Conservation (phyloP, 23 tunicate species). For the Halocynthia aurantium region DNA sequence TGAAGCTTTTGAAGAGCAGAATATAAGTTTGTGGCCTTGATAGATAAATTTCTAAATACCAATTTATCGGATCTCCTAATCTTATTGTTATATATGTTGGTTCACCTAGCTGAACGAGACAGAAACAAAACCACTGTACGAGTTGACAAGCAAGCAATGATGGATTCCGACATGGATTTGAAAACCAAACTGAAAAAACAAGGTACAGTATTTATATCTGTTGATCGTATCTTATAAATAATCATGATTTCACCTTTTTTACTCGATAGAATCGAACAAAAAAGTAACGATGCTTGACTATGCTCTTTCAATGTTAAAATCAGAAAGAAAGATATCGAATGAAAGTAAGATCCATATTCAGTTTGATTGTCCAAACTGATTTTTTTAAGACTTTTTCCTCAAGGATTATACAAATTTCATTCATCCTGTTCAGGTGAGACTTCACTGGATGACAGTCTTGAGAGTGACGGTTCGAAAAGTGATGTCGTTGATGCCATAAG, state of each 20-base stretch:
- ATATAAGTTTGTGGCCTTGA: too few relatives aligned
- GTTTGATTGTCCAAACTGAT: background rate
- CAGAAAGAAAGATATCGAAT: background rate
- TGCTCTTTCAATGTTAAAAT: background rate
- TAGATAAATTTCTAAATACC: too few relatives aligned
- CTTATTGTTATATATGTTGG: too few relatives aligned
- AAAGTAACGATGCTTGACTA: slow-evolving; percentile 1
- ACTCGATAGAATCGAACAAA: background rate
- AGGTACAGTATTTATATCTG: too few relatives aligned
- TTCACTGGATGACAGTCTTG: background rate
- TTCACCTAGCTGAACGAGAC: too few relatives aligned
- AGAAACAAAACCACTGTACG: too few relatives aligned
- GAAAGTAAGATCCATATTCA: background rate
- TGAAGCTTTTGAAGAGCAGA: too few relatives aligned
- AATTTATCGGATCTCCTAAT: too few relatives aligned
- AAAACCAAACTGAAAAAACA: too few relatives aligned
- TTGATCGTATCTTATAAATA: too few relatives aligned
- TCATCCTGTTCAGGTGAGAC: background rate
- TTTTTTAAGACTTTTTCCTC: background rate
- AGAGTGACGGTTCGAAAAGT: background rate
- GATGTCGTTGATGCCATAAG: background rate
- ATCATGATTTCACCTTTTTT: background rate
- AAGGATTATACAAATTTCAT: background rate
- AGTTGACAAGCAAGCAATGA: too few relatives aligned
- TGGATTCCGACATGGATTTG: too few relatives aligned